A percentile compares a stretch with the other conserved stretches of the same genome.
Conservation (phyloP, 2,113 vertebrate genomes). For the Urocolius indicus region DNA sequence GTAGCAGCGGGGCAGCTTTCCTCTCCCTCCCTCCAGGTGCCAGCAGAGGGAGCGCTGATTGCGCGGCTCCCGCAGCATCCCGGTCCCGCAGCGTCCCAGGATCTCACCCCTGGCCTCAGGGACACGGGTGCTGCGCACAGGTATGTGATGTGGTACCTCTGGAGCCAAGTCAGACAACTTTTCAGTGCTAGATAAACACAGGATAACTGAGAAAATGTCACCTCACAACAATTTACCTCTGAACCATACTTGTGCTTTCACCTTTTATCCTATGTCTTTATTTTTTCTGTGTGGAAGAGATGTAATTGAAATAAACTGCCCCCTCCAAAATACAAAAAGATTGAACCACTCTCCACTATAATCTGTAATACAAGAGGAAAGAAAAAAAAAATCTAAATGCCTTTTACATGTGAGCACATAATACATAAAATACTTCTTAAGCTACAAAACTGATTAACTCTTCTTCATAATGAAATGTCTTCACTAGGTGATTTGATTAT, state of each 20-base stretch:
- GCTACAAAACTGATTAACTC: neutral
- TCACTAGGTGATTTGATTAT: neutral
- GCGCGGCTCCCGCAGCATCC: fast-evolving
- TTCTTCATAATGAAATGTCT: neutral
- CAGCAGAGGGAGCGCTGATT: constrained; percentile 31
- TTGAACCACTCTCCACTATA: neutral
- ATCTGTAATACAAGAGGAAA: neutral
- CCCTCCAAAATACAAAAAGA: neutral
- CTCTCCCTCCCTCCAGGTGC: neutral
- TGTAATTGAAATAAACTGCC: neutral
- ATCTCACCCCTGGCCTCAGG: too few relatives aligned
- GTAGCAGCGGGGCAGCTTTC: neutral
- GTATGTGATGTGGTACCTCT: neutral
- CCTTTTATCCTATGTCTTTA: neutral
- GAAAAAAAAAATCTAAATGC: neutral
- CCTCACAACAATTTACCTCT: neutral
- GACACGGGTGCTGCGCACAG: too few relatives aligned
- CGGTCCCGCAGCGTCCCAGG: too few relatives aligned
- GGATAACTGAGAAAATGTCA: neutral
- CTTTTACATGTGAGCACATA: neutral
- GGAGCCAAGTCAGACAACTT: neutral
- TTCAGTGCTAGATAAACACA: neutral
- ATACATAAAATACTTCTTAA: neutral
- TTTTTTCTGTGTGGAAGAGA: neutral
- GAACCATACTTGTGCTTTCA: neutral